These are phyloP conservation scores for Psophia crepitans DNA, from an alignment of 2,113 vertebrate genomes.

Conservation along the genomic window DNA sequence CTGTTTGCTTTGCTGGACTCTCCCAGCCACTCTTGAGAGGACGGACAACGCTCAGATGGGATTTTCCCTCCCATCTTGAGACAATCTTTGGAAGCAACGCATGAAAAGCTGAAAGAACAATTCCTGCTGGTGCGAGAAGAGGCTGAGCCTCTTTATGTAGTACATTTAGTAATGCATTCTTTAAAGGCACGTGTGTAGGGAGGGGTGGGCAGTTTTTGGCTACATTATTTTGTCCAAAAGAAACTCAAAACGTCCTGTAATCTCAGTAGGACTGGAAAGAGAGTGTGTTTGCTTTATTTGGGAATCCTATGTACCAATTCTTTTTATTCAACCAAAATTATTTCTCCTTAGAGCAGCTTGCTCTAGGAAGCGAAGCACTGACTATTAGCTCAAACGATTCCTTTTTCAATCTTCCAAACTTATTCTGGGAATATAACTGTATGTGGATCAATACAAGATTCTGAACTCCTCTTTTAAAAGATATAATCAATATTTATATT, in stretches of 20 bases:
- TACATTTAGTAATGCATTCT: constrained; percentile 34
- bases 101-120: constrained; percentile 15
- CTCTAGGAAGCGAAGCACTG: background rate
- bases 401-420: background rate
- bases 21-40: background rate
- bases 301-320: background rate
- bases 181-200: constrained; percentile 17
- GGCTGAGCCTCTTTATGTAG: background rate
- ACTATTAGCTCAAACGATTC: background rate
- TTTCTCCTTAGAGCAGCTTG: background rate
- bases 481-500: background rate
- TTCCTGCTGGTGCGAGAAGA: background rate
- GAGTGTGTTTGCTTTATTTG: background rate
- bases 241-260: background rate
- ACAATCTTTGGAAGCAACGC: background rate
- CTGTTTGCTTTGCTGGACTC: background rate
- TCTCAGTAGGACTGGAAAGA: background rate
- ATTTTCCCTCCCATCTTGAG: constrained; percentile 47
- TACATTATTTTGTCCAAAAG: background rate
- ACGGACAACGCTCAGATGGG: background rate
- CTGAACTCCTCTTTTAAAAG: background rate
- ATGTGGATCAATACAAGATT: background rate
- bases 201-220: background rate
- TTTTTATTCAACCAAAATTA: background rate
- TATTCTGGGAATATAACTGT: background rate